Conservation (phyloP, 2,797 vertebrate genomes). For the Limosa lapponica region DNA sequence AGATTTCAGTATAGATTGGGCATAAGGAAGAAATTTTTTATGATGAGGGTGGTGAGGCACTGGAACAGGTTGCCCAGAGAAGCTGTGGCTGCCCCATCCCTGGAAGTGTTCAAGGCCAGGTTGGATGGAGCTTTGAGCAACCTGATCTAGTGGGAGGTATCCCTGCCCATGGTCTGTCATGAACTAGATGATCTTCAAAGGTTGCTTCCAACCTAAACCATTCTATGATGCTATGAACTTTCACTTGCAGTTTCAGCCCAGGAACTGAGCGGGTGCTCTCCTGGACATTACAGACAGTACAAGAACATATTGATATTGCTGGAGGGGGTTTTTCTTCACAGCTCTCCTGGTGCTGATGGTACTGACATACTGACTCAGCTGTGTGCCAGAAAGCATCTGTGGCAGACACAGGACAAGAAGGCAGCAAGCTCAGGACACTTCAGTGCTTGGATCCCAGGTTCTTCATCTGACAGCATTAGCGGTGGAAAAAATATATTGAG, state of each 20-base stretch:
- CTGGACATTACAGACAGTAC: neutral
- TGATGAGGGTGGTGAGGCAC: neutral
- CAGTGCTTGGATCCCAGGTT: neutral
- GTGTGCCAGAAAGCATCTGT: neutral
- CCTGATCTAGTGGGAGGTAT: neutral
- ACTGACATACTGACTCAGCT: neutral
- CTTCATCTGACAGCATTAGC: neutral
- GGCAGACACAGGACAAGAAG: neutral
- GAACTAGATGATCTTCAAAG: neutral
- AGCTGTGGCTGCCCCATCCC: fast-evolving
- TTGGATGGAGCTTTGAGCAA: neutral
- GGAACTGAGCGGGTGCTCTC: neutral
- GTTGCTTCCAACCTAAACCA: neutral
- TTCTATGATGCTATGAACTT: neutral
- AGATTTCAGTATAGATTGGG: neutral
- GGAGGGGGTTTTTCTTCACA: neutral
- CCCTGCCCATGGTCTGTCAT: neutral
- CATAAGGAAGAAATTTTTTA: neutral
- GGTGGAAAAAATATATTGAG: neutral
- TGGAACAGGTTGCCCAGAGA: neutral
- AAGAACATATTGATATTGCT: neutral
- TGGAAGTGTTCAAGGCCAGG: neutral
- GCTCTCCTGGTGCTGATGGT: neutral
- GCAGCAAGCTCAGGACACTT: neutral
- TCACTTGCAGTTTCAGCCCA: neutral